Base-by-base conservation (phyloP, 1,140 invertebrate species). In the Nylanderia fulva region DNA sequence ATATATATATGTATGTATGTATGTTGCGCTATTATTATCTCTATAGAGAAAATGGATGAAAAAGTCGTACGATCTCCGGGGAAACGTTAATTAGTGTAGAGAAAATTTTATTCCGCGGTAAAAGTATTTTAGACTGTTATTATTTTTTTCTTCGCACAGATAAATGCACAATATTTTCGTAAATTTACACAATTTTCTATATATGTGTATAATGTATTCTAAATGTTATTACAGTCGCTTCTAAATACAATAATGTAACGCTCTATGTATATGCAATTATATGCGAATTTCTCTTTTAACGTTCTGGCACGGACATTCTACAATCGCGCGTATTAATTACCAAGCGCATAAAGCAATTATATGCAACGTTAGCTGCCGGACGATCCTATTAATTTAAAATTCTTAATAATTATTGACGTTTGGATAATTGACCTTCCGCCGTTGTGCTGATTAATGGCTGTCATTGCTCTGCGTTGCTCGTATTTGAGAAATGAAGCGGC, bases 361-460 rank as follows among this genome's bases (percentile, higher is more conserved):
- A 71, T 52, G 36, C 52, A 58, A 82, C 52, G 52, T 80, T 80
- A 71, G 77, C 36, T 36, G 11, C 48, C 48, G 64, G 18, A 69
- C 63, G 63, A 80, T 42, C 13, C 48, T 80, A 80, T 71, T 71
- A 66, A 71, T 80, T 80, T 80, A 71, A 80, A 80, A 80, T 71
- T 80, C 66, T 80, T 80, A 71, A 58, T 80, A 58, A 42, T 42
- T 8, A 80, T 71, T 58, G 36, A 58, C 66, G 39, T 60, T 82
- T 58, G 52, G 75, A 82, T 82, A 72, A 82, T 82, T 82, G 77
- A 82, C 36, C 77, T 58, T 72, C 52, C 77, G 64, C 29, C 36
- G 33, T 29, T 56, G n/a, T 33, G 36, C 52, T 72, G 77, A 72
- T 82, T 82, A 82, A 79, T 79, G 39, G 63, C 63, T 69, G 76